Conservation (phyloP, 64 coral and sea anemone species). For the Astreopora myriophthalma region DNA sequence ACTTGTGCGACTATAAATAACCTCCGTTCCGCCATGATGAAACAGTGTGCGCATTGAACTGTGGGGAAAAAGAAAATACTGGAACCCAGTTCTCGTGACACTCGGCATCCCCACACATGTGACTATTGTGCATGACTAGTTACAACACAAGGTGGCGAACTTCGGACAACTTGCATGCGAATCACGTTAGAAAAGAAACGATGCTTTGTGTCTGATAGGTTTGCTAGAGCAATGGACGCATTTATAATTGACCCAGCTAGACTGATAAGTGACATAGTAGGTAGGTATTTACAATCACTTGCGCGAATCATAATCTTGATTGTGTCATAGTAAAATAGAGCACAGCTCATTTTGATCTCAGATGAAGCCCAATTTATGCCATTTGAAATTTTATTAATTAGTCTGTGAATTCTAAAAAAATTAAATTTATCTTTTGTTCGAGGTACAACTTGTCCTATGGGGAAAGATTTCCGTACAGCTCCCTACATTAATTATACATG, state of each 20-base stretch:
- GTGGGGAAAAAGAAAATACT: conserved; percentile 17
- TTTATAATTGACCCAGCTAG: conserved; percentile 44
- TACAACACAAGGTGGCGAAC: neutral
- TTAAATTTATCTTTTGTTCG: too few relatives aligned
- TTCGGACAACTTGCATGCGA: neutral
- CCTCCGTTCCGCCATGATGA: conserved; percentile 38
- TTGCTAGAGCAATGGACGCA: neutral
- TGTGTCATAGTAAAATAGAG: neutral
- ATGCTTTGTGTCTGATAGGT: neutral
- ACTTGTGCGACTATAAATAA: too few relatives aligned
- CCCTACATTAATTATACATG: too few relatives aligned
- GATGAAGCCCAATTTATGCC: too few relatives aligned
- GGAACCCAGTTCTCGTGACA: neutral
- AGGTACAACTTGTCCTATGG: too few relatives aligned
- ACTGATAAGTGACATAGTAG: conserved; percentile 21
- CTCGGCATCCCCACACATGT: neutral
- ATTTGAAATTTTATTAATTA: too few relatives aligned
- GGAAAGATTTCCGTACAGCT: too few relatives aligned
- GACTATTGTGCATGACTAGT: too few relatives aligned
- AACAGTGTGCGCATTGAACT: neutral
- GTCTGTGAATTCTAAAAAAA: too few relatives aligned
- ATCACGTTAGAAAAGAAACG: neutral
- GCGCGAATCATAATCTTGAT: neutral
- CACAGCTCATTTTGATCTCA: too few relatives aligned
- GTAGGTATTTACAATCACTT: neutral